These are phyloP conservation scores for Atta texana DNA, from an alignment of 1,140 invertebrate species.

Conservation along the genomic window DNA sequence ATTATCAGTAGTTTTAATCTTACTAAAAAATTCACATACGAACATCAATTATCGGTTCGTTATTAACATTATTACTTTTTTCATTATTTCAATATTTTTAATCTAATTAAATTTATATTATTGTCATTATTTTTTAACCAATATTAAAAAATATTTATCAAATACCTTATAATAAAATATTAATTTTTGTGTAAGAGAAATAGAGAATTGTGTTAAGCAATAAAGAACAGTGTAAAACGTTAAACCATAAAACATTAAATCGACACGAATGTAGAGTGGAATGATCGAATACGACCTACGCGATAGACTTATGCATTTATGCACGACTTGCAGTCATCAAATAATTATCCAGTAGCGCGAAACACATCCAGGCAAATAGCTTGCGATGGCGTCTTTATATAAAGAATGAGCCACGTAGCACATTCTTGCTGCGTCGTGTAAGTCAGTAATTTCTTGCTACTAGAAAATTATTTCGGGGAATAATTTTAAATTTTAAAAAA, in stretches of 20 bases:
- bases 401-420: not conserved
- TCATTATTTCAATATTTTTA: no score
- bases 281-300: conserved; percentile 59
- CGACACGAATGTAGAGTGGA: conserved; percentile 20
- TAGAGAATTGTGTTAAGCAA: not conserved
- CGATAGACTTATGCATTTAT: conserved; percentile 63
- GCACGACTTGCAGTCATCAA: conserved; percentile 35
- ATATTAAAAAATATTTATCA: not conserved
- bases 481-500: not conserved
- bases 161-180: not conserved
- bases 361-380: conserved; percentile 33
- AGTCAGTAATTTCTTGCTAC: not conserved
- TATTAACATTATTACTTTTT: no score
- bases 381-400: conserved; percentile 29
- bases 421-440: conserved; percentile 39
- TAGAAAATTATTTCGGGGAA: not conserved
- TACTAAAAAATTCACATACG: no score
- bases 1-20: no score
- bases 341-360: conserved; percentile 22
- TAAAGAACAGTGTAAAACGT: not conserved
- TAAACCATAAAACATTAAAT: conserved; percentile 5
- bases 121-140: not conserved
- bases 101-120: no score
- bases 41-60: no score
- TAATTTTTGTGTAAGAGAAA: not conserved